Evolutionary conservation across 1,140 invertebrate species (phyloP).

Genomic region (Trichonephila clavipes): DNA sequence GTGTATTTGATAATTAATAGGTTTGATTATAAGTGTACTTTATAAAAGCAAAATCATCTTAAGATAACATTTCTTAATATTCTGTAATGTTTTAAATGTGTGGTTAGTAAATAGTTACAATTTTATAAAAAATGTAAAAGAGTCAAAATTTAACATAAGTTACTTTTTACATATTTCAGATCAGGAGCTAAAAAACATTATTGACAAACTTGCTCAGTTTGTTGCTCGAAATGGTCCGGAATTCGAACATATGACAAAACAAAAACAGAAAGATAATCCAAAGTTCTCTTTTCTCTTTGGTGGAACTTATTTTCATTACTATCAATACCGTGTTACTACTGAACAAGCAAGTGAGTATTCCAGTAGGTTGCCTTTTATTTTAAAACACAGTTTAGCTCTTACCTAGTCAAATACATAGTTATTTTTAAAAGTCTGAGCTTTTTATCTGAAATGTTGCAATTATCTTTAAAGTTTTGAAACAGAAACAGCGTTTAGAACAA

Average conservation of each 20-base stretch:
- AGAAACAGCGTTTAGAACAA: slow-evolving; percentile 79
- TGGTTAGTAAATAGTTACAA: too few relatives aligned
- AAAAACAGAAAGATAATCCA: slow-evolving; percentile 98
- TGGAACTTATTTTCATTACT: slow-evolving; percentile 97
- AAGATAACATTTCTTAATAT: too few relatives aligned
- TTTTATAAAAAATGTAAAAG: too few relatives aligned
- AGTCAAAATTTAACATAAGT: too few relatives aligned
- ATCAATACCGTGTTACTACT: slow-evolving; percentile 96
- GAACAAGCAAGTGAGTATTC: slow-evolving; percentile 86
- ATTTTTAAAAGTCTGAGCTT: neutral
- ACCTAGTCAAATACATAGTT: neutral
- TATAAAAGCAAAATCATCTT: too few relatives aligned
- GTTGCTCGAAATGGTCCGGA: slow-evolving; percentile 99
- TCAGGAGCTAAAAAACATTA: slow-evolving; percentile 95
- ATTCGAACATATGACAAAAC: slow-evolving; percentile 99
- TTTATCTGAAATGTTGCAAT: neutral
- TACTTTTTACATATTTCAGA: slow-evolving; percentile 83
- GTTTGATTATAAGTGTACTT: too few relatives aligned
- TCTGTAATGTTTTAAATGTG: too few relatives aligned
- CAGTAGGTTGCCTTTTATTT: neutral
- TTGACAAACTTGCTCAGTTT: slow-evolving; percentile 98
- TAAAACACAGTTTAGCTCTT: neutral
- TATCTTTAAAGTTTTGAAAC: slow-evolving; percentile 79
- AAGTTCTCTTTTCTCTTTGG: slow-evolving; percentile 98
- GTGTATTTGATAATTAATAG: too few relatives aligned